Evolutionary conservation across 1,140 invertebrate genomes (phyloP).

Genomic region (Belonocnema kinseyi): DNA sequence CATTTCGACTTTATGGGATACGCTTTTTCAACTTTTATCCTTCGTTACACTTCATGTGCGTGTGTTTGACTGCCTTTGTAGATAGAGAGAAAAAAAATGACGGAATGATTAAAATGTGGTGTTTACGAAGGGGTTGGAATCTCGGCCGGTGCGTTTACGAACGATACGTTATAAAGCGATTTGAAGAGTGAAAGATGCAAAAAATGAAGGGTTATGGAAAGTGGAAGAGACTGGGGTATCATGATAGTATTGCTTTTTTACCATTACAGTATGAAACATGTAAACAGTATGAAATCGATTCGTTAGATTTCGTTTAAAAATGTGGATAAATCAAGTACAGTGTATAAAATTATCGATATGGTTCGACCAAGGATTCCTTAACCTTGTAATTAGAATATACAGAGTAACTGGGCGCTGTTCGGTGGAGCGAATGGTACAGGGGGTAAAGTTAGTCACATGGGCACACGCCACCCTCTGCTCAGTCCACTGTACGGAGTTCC

Average conservation of each 20-base stretch:
- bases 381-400: conserved; percentile 16
- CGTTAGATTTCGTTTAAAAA: too few species aligned
- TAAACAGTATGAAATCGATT: too few species aligned
- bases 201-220: conserved; percentile 37
- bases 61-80: neutral
- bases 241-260: too few species aligned
- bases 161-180: conserved; percentile 52
- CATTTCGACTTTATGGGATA: neutral
- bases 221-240: too few species aligned
- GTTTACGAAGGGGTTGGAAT: conserved; percentile 58
- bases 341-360: neutral
- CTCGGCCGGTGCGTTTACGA: conserved; percentile 53
- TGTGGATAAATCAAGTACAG: too few species aligned
- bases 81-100: conserved; percentile 46
- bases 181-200: conserved; percentile 41
- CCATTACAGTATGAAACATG: too few species aligned
- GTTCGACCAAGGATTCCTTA: conserved; percentile 1
- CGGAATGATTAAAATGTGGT: conserved; percentile 68
- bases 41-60: conserved; percentile 9
- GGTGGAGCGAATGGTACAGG: conserved; percentile 40
- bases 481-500: conserved; percentile 33
- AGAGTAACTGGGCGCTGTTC: conserved; percentile 34
- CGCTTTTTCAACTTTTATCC: neutral
- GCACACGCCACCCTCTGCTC: conserved; percentile 45
- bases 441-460: conserved; percentile 51